Base-by-base conservation (phyloP, 1,140 invertebrate species). In the Caenorhabditis brenneri region DNA sequence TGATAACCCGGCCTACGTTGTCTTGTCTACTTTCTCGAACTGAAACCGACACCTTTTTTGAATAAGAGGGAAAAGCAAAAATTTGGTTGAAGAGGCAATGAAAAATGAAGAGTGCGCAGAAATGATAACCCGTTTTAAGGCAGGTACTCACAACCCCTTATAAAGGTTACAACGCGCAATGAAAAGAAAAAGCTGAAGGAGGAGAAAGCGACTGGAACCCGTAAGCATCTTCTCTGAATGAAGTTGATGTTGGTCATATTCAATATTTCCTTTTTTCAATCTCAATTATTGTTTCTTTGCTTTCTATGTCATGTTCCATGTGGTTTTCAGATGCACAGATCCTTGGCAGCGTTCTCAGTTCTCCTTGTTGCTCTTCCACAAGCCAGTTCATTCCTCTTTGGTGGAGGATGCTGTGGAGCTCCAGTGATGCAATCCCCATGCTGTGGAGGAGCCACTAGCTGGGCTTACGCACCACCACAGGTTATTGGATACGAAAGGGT, bases 141-240 rank as follows among this genome's bases (percentile, higher is more conserved):
- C 58, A 42, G 33, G 65, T 74, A 74, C 60, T 65, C 29, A n/a
- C 60, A 42, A 74, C 65, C 65, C 65, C 29, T 74, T 74, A 74
- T 74, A 74, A 74, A 74, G 65, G 65, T 74, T 74, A 74, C 65
- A 74, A 74, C 65, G 65, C 29, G 36, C 15, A n/a, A n/a, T n/a
- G n/a, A n/a, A 24, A 65, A 29, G 49, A 12, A 1, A 7, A 53
- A n/a, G 55, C 7, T 12, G 29, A 27, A 42, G 33, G 36, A 74
- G 36, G 36, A 42, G 36, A 46, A 33, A 55, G 33, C 10, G n/a
- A 19, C 60, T 65, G 60, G 33, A 65, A 65, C 60, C 60, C 31
- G 10, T 7, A 16, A 65, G 16, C 60, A 27, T 65, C 33, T n/a
- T 27, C 60, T 29, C 24, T 29, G 12, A 27, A 58, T 27, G 9